Evolutionary conservation across 2,113 vertebrate genomes (phyloP).

Genomic region (Euleptes europaea): DNA sequence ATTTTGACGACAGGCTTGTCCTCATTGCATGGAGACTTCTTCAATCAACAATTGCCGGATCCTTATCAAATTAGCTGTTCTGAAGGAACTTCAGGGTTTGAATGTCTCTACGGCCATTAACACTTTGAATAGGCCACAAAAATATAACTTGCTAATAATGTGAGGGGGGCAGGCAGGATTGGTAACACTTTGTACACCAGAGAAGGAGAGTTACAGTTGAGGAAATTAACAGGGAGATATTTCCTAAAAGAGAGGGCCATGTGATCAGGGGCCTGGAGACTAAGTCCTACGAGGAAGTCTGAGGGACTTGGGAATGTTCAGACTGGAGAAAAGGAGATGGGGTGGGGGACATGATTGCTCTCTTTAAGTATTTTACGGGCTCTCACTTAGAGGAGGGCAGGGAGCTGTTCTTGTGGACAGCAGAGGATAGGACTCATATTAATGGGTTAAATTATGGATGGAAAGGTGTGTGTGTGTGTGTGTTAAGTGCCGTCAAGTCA

Average conservation of each 20-base stretch:
- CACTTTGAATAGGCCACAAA: not conserved
- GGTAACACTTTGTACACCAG: not conserved
- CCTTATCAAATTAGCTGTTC: not conserved
- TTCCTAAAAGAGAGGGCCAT: not conserved
- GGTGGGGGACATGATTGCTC: no score
- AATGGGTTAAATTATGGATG: no score
- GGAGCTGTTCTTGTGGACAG: no score
- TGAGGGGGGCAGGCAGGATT: not conserved
- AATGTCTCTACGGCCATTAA: not conserved
- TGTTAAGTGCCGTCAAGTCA: no score
- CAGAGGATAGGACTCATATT: no score
- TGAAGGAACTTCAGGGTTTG: not conserved
- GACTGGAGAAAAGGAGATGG: no score
- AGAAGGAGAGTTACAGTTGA: not conserved
- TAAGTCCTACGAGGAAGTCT: no score
- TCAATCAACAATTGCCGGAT: not conserved
- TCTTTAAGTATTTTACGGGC: no score
- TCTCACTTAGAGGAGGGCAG: no score
- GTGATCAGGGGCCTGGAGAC: no score
- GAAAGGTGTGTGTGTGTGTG: no score
- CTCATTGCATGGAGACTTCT: not conserved
- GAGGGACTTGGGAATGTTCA: no score
- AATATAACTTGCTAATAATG: not conserved
- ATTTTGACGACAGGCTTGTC: not conserved
- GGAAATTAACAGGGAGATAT: not conserved